Evolutionary conservation across 92 coral and sea anemone genomes (phyloP).

Genomic region (Actinernus sp.): DNA sequence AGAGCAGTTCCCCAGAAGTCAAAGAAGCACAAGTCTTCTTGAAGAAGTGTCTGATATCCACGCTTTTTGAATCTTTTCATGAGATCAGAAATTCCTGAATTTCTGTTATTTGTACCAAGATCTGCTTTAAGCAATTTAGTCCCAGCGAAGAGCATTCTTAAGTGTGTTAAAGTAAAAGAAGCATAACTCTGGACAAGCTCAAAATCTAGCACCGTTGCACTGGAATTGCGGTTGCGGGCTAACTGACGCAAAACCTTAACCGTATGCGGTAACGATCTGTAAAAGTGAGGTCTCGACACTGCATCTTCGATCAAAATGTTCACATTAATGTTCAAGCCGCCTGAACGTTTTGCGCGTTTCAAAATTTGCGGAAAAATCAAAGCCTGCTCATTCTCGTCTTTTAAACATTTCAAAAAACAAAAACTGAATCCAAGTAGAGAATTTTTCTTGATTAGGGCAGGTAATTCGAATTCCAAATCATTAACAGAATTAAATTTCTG

Average conservation of each 20-base stretch:
- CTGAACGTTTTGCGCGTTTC: constrained; percentile 21
- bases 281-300: constrained; percentile 87
- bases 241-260: constrained; percentile 70
- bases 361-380: constrained; percentile 87
- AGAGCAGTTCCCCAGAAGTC: constrained; percentile 80
- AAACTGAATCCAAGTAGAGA: constrained; percentile 69
- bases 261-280: constrained; percentile 82
- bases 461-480: constrained; percentile 54
- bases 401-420: constrained; percentile 73
- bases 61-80: constrained; percentile 33
- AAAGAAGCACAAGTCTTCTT: constrained; percentile 93
- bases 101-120: constrained; percentile 14
- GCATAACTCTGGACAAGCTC: constrained; percentile 90
- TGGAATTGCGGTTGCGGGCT: constrained; percentile 49
- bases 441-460: constrained; percentile 48
- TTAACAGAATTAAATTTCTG: constrained; percentile 32
- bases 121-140: constrained; percentile 16
- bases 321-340: constrained; percentile 48
- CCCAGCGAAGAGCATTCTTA: constrained; percentile 76
- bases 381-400: constrained; percentile 54
- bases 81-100: constrained; percentile 53
- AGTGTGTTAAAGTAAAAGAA: constrained; percentile 71
- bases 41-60: constrained; percentile 83
- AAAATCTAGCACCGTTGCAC: constrained; percentile 81
- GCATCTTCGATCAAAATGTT: constrained; percentile 92